Evolutionary conservation across 2,888 invertebrate genomes (phyloP), one percentile per base, ranked within the genome.

Genomic region (Mechanitis messenoides): DNA sequence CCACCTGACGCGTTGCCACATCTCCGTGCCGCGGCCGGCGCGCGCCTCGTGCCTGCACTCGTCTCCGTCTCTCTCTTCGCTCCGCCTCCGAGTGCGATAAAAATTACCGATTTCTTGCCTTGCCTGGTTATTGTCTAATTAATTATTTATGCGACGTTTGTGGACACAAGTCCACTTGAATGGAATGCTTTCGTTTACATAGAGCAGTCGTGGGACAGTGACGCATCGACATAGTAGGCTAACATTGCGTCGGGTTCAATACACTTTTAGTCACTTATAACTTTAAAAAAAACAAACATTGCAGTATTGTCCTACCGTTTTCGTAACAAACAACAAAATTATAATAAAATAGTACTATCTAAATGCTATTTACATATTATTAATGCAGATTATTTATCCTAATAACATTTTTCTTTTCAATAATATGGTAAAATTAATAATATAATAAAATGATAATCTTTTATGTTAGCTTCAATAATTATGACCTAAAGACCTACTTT

Each of bases 1-100:
- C 86, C 89, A 90, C 90, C 89, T 90, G 90, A 89, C 89, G 89
- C 87, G 88, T 85, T 84, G 87, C 85, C 84, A 85, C 85, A 87
- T 85, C 85, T 86, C 85, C 79, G 84, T 78, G 84, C 79, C 72
- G 75, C 78, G 77, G 84, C 86, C 78, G 77, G 84, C 86, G 84
- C 85, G 81, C 81, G 82, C 81, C 76, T 80, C 80, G 83, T 80
- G 81, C 81, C 75, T 80, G 80, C 84, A 79, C 79, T 84, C 74
- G 71, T 82, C 85, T 83, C 84, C 74, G 71, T 82, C 85, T 83
- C 84, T 79, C 84, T 83, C 82, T 74, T 74, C 78, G 82, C 84
- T 83, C 84, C 85, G 83, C 86, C 85, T 85, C 84, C 83, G 77
- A 81, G 74, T 80, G 79, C 84, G 82, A 89, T 87, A 87, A 86